Base-by-base conservation (phyloP, 2,113 vertebrate genomes). In the Dipodomys spectabilis region DNA sequence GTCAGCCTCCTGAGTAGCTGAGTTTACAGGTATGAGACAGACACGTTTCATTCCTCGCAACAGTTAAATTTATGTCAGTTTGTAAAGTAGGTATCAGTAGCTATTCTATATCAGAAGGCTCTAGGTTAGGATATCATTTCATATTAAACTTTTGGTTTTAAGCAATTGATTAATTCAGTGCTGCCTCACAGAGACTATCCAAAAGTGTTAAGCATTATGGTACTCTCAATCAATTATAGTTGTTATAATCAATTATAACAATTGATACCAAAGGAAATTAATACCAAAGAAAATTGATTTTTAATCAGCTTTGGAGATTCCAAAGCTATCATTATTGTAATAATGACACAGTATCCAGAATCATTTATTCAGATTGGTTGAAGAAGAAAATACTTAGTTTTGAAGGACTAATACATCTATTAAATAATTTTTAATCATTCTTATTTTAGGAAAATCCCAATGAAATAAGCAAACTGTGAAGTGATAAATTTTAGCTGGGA, bases 31-130 rank as follows among this genome's bases (percentile, higher is more conserved):
- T 16, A 16, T 57, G 11, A 57, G 53, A 4, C 53, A 57, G 15
- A 13, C 53, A 57, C 6, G 9, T 53, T 92, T 27, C 0, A 88
- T 67, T 88, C 93, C 23, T 82, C 86, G 13, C 20, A 19, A 82
- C 20, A 67, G 57, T 92, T 82, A 82, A 74, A 65, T 92, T 93
- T 88, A 69, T 30, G 71, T 25, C 23, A 44, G 15, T 30, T 95
- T 88, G 60, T 84, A 19, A 83, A 72, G n/a, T 49, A 60, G 1
- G 0, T 27, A 16, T 28, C 75, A 79, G 49, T 49, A 22, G 22
- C 60, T 57, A 65, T 53, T 84, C 2, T 13, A 20, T 19, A 69
- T n/a, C 6, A 65, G 11, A 39, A 71, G 2, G 7, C 20, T 53
- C 68, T 68, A 87, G 7, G 6, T 92, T 86, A 88, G 78, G 49